phyloP scores from a whole-genome alignment of 2,797 vertebrate species.

The Sebastolobus alascanus region DNA sequence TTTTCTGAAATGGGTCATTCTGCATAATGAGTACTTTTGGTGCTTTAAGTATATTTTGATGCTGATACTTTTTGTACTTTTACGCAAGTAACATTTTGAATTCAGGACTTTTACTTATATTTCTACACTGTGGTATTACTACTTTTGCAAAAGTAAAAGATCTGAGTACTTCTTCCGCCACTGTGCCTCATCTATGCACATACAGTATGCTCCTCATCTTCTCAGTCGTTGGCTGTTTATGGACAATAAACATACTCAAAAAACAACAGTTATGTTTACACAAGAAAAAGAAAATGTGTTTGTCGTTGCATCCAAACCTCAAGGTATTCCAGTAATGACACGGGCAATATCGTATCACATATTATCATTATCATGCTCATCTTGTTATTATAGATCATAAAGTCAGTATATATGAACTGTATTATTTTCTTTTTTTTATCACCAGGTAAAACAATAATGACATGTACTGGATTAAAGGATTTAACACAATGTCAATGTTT shows the following conservation, averaged over 20 bases:
- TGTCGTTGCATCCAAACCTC: not conserved
- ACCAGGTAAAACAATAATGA: not conserved
- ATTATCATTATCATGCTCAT: not conserved
- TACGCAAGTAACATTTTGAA: too few relatives aligned
- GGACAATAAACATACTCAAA: not conserved
- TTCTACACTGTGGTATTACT: too few relatives aligned
- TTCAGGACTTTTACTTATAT: too few relatives aligned
- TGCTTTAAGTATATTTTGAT: too few relatives aligned
- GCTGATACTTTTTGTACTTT: too few relatives aligned
- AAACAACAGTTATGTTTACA: not conserved
- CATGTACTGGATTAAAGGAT: conserved; percentile 7
- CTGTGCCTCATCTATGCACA: not conserved
- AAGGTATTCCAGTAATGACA: not conserved
- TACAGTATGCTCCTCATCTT: not conserved
- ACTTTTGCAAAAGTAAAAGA: too few relatives aligned
- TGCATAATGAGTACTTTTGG: too few relatives aligned
- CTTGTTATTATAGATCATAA: not conserved
- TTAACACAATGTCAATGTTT: conserved; percentile 30
- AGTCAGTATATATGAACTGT: not conserved
- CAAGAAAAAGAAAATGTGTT: not conserved
- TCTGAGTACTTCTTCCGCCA: too few relatives aligned
- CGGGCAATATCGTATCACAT: not conserved
- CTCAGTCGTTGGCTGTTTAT: not conserved
- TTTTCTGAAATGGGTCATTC: too few relatives aligned
- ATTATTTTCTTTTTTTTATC: not conserved